These are phyloP conservation scores for Aphyosemion australe DNA, from an alignment of 2,113 vertebrate genomes.

Conservation along the genomic window DNA sequence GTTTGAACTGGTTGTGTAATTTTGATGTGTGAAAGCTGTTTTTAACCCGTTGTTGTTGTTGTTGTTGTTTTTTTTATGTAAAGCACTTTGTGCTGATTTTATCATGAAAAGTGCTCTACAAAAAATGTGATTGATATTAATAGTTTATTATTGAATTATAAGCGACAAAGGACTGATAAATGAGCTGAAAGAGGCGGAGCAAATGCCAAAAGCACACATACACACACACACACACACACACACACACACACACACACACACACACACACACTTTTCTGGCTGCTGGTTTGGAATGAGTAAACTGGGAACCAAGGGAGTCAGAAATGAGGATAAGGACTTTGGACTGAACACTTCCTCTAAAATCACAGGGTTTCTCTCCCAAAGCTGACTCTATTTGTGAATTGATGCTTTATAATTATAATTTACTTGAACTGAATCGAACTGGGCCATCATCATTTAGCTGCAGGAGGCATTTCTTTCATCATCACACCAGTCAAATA, in stretches of 20 bases:
- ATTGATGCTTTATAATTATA: background rate
- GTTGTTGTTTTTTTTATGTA: too few species aligned
- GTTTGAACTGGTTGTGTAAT: too few species aligned
- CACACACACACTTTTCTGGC: constrained; percentile 9
- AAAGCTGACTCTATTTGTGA: background rate
- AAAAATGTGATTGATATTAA: too few species aligned
- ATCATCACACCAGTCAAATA: background rate
- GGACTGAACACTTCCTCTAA: background rate
- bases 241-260: background rate
- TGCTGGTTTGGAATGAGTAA: constrained; percentile 1
- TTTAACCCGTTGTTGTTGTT: too few species aligned
- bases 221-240: too few species aligned
- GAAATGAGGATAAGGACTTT: constrained; percentile 8
- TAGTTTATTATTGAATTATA: too few species aligned
- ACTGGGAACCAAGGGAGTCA: background rate
- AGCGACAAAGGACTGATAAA: too few species aligned
- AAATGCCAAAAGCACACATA: constrained; percentile 3
- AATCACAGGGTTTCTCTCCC: background rate
- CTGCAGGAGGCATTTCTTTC: background rate
- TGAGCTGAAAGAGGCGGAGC: background rate
- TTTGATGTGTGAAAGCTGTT: too few species aligned
- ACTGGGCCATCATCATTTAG: background rate
- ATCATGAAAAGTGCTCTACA: too few species aligned
- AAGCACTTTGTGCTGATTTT: too few species aligned
- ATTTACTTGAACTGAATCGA: background rate